phyloP scores from a whole-genome alignment of 2,797 vertebrate genomes.

The Okamejei kenojei region DNA sequence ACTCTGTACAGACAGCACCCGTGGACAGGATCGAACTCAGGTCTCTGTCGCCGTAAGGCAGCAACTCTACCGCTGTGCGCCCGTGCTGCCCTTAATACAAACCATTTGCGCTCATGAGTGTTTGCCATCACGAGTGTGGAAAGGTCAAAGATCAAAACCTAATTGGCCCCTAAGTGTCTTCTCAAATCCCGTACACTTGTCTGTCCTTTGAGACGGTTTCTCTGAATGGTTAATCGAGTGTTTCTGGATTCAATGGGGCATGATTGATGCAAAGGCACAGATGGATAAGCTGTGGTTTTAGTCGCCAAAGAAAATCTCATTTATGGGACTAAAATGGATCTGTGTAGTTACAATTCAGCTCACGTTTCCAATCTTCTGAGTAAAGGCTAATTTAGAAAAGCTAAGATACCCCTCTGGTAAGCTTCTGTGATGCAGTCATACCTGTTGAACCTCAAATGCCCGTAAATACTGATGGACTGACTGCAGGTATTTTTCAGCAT shows the following conservation, averaged over 20 bases:
- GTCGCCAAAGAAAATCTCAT: constrained; percentile 9
- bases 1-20: too few relatives aligned
- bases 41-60: too few relatives aligned
- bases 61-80: too few relatives aligned
- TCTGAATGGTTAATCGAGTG: neutral
- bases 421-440: neutral
- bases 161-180: neutral
- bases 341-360: constrained; percentile 23
- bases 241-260: neutral
- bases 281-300: constrained; percentile 10
- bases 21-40: too few relatives aligned
- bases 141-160: constrained; percentile 9
- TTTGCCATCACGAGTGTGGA: neutral
- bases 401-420: neutral
- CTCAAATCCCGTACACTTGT: neutral
- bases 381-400: constrained; percentile 13
- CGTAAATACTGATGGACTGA: neutral
- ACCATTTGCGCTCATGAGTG: neutral
- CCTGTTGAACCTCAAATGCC: neutral
- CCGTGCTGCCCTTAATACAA: neutral
- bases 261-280: constrained; percentile 25
- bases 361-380: neutral
- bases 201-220: neutral
- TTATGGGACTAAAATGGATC: neutral
- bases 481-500: neutral